phyloP scores from a whole-genome alignment of 2,888 invertebrate genomes.

The Sclerodermus sp. region DNA sequence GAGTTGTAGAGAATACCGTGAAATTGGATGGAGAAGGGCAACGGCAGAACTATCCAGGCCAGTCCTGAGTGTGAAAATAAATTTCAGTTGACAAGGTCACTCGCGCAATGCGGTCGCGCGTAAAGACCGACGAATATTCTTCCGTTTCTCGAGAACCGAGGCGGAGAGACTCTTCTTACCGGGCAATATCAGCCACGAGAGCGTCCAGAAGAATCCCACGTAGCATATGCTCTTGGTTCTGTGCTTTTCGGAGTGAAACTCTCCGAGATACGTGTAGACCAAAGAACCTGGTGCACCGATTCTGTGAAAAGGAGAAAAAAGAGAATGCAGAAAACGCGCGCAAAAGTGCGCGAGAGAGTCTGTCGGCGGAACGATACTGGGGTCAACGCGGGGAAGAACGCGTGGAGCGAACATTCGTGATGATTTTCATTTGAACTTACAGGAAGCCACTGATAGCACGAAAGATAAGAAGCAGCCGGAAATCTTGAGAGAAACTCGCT shows the following conservation, averaged over 20 bases:
- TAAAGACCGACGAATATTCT: background rate
- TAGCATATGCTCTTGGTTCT: conserved; percentile 66
- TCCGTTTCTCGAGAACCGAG: conserved; percentile 46
- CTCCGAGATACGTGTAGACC: conserved; percentile 68
- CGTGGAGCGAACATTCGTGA: no score
- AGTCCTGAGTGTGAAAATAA: conserved; percentile 58
- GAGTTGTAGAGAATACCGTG: conserved; percentile 64
- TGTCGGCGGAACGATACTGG: no score
- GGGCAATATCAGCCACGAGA: conserved; percentile 66
- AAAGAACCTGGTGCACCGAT: conserved; percentile 65
- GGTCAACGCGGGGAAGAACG: no score
- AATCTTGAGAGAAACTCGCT: conserved; percentile 65
- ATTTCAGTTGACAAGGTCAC: background rate
- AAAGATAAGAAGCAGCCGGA: conserved; percentile 63
- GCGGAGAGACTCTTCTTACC: no score
- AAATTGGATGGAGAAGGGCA: conserved; percentile 38
- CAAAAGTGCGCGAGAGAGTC: no score
- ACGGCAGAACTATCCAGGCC: conserved; percentile 71
- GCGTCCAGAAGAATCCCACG: conserved; percentile 67
- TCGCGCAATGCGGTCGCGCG: no score
- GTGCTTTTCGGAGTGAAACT: conserved; percentile 65
- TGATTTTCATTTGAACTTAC: no score
- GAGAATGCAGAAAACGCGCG: background rate
- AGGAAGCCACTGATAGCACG: conserved; percentile 69
- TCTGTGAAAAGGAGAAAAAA: conserved; percentile 21